Evolutionary conservation across 2,888 invertebrate species (phyloP).

Genomic region (Cephus nigrinus): DNA sequence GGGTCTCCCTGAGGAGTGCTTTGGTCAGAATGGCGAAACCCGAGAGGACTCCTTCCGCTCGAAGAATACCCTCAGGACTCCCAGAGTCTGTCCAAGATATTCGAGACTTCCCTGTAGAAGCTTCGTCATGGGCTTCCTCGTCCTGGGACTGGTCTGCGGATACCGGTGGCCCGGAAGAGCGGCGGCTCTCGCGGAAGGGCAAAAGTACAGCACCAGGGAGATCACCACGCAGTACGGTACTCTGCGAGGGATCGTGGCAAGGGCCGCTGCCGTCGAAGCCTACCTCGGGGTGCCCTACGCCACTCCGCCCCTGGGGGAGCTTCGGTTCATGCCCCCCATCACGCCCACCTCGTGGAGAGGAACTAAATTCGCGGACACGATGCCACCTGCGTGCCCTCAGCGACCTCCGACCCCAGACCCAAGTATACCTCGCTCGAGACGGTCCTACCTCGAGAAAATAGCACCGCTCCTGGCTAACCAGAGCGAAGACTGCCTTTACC

Average conservation of each 20-base stretch:
- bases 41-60: too few relatives aligned
- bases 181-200: constrained; percentile 70
- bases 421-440: constrained; percentile 82
- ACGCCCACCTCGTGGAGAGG: constrained; percentile 90
- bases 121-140: constrained; percentile 48
- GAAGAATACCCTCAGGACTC: too few relatives aligned
- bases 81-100: too few relatives aligned
- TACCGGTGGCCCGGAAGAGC: constrained; percentile 39
- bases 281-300: constrained; percentile 96
- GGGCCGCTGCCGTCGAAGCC: constrained; percentile 87
- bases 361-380: constrained; percentile 82
- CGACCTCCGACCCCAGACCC: constrained; percentile 70
- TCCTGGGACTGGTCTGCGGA: constrained; percentile 40
- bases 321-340: constrained; percentile 96
- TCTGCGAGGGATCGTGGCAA: constrained; percentile 85
- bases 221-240: constrained; percentile 92
- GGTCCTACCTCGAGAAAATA: constrained; percentile 86
- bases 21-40: too few relatives aligned
- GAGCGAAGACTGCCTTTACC: constrained; percentile 97
- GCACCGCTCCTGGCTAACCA: constrained; percentile 88
- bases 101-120: background rate
- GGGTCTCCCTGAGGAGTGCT: too few relatives aligned
- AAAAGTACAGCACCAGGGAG: constrained; percentile 84
- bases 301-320: constrained; percentile 88
- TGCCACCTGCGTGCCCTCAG: constrained; percentile 91